A percentile compares a stretch with the other conserved stretches of the same genome.
These are phyloP conservation scores for Platichthys stellatus DNA, from an alignment of 2,113 vertebrate genomes.

Conservation along the genomic window DNA sequence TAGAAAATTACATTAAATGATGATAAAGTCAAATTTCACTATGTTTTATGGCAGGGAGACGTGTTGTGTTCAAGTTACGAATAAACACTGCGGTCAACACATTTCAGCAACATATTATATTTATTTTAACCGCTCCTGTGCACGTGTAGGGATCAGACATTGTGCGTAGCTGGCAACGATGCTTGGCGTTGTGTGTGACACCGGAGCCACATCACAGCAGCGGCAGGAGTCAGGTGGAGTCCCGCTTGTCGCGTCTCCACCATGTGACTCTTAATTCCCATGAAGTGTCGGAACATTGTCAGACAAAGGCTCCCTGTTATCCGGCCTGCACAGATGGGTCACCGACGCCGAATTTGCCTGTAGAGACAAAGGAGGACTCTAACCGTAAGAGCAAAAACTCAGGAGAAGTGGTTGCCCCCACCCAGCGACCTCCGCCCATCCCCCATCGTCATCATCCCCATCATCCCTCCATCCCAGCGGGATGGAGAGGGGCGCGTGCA, in stretches of 20 bases:
- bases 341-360: slow-evolving; percentile 69
- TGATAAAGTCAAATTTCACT: neutral
- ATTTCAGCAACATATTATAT: neutral
- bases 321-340: slow-evolving; percentile 77
- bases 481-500: slow-evolving; percentile 69
- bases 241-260: neutral
- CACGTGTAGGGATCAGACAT: neutral
- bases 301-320: slow-evolving; percentile 77
- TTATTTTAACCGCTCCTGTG: neutral
- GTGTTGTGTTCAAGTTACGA: neutral
- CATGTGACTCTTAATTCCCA: slow-evolving; percentile 65
- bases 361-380: slow-evolving; percentile 77
- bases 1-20: no score
- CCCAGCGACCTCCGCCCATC: neutral
- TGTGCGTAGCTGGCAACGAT: neutral
- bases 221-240: slow-evolving; percentile 34
- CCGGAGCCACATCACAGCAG: neutral
- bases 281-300: slow-evolving; percentile 64
- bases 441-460: neutral
- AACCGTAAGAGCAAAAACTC: slow-evolving; percentile 68
- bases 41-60: neutral
- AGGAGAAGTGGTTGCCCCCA: slow-evolving; percentile 41
- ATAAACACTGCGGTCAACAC: neutral
- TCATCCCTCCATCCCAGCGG: slow-evolving; percentile 41
- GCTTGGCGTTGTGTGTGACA: neutral